Evolutionary conservation across 2,797 vertebrate species (phyloP), one percentile per base, ranked within the genome.

Genomic region (Bovichtus variegatus): DNA sequence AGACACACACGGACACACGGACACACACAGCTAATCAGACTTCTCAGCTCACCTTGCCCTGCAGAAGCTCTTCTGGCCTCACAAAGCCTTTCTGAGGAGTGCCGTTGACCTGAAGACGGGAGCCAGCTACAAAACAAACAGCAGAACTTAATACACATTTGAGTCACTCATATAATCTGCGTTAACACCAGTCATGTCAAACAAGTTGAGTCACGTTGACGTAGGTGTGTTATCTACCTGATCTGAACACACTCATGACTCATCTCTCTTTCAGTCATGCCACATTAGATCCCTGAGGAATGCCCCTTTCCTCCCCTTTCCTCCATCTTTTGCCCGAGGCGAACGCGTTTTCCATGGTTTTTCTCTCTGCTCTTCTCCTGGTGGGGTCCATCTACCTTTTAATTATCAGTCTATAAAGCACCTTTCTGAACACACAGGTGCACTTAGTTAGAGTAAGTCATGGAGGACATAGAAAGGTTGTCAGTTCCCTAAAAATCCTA

Each of bases 11-110:
- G 50, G 67, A 50, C 11, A 40, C 31, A 1, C 29, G 3, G 29
- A 1, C 29, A 29, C 29, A 3, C 29, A 29, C 29, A 1, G 29
- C 29, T 29, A 3, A 29, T 29, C 29, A 3, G 29, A 2, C 29
- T 29, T 29, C 19, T 44, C 25, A 0, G 16, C 91, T 73, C 70
- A 95, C 94, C 90, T 87, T 94, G 75, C 94, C 93, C 68, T 95
- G 91, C 68, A 95, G 81, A 12, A 95, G 87, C 23, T 95, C 91
- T 0, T 93, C 83, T 3, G 94, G 93, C 31, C 92, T 88, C 46
- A 93, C 46, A 16, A 92, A 93, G 61, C 92, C 88, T 78, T 86
- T 87, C 68, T 90, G 92, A 59, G 87, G 77, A 64, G 83, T 62
- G 57, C 80, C 69, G 25, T 87, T 89, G 59, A 79, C 76, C 47